A percentile compares a stretch with the other conserved stretches of the same genome.
These are phyloP conservation scores for Zaprionus kolodkinae DNA, from an alignment of 1,140 invertebrate species.

Conservation along the genomic window DNA sequence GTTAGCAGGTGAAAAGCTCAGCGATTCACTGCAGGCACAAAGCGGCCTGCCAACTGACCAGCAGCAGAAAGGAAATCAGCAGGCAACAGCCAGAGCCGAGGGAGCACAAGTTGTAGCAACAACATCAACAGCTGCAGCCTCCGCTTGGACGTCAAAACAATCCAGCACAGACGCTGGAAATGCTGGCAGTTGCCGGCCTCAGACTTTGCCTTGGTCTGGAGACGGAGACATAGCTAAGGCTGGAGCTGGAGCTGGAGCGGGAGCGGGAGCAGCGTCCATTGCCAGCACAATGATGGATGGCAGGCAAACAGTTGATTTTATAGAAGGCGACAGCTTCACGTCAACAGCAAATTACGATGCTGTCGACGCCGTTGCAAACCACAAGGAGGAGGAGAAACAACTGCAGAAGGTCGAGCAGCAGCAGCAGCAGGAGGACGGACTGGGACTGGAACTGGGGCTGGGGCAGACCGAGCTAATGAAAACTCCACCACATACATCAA, in stretches of 20 bases:
- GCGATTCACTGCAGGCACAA: slow-evolving; percentile 45
- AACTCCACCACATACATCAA: slow-evolving; percentile 76
- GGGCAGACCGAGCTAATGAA: slow-evolving; percentile 59
- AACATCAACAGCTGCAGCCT: slow-evolving; percentile 49
- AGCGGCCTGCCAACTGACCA: slow-evolving; percentile 61
- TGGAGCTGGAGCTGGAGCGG: background rate
- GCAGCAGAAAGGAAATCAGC: slow-evolving; percentile 37
- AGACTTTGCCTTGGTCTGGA: background rate
- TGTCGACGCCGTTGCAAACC: slow-evolving; percentile 61
- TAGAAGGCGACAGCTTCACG: slow-evolving; percentile 78
- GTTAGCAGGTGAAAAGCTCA: slow-evolving; percentile 70
- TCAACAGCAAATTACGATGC: slow-evolving; percentile 72
- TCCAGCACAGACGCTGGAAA: slow-evolving; percentile 38
- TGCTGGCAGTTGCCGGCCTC: background rate
- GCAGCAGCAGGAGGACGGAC: background rate
- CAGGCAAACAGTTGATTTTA: slow-evolving; percentile 79
- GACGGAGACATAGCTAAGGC: background rate
- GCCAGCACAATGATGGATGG: slow-evolving; percentile 71
- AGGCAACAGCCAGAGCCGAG: slow-evolving; percentile 28
- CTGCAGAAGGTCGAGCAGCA: background rate
- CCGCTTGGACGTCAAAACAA: slow-evolving; percentile 67
- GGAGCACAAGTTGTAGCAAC: slow-evolving; percentile 27
- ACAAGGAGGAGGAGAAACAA: slow-evolving; percentile 37
- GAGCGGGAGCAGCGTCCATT: slow-evolving; percentile 6
- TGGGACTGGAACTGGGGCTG: background rate